These are phyloP conservation scores for Coelogynopora nodosa DNA, from an alignment of 2,888 invertebrate species.

Conservation along the genomic window DNA sequence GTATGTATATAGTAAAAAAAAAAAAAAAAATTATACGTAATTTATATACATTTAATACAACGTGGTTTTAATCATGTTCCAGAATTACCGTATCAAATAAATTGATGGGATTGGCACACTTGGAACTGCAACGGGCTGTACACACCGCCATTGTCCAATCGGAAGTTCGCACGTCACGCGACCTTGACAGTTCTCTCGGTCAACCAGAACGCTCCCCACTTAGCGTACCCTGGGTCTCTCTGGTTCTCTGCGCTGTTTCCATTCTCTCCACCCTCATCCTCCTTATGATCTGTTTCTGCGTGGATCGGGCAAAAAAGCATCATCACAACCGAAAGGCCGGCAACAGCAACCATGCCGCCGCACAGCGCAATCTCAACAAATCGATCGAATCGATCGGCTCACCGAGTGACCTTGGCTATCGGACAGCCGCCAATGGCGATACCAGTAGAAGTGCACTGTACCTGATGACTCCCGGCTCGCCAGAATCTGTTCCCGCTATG, in stretches of 20 bases:
- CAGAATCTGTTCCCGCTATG: not conserved
- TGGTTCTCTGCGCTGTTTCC: not conserved
- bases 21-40: too few species aligned
- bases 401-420: not conserved
- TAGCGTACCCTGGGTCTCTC: not conserved
- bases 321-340: not conserved
- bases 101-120: not conserved
- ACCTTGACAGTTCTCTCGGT: not conserved
- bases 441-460: not conserved
- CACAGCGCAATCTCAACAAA: not conserved
- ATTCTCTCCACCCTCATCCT: not conserved
- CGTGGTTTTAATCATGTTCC: too few species aligned
- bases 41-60: too few species aligned
- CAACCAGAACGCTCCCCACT: not conserved
- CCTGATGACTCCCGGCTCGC: not conserved
- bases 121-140: not conserved
- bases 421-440: not conserved
- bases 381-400: constrained; percentile 7
- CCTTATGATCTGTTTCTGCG: constrained; percentile 5
- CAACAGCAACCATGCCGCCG: not conserved
- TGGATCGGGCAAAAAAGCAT: not conserved
- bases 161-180: not conserved
- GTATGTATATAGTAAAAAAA: too few species aligned
- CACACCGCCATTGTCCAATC: not conserved
- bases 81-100: not conserved